Conservation (phyloP, 2,113 vertebrate genomes). For the Microcebus lehilahytsara region DNA sequence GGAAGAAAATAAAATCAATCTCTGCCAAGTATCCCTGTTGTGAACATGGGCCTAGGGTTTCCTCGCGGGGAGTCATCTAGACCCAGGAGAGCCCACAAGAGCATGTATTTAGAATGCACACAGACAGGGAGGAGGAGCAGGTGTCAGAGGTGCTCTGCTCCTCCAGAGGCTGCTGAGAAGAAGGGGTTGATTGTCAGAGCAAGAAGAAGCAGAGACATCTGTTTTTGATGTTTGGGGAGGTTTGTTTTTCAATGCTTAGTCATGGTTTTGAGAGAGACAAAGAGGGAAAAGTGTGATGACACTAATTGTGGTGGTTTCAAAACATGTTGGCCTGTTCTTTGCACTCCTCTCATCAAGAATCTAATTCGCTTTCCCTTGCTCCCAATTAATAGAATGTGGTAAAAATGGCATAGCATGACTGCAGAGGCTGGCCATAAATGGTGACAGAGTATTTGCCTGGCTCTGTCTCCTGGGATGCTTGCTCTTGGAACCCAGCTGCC, state of each 20-base stretch:
- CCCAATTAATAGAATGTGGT: neutral
- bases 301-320: neutral
- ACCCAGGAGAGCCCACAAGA: neutral
- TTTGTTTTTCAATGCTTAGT: neutral
- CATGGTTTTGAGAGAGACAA: neutral
- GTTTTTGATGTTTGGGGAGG: neutral
- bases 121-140: neutral
- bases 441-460: neutral
- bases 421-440: neutral
- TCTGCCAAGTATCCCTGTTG: neutral
- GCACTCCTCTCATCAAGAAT: neutral
- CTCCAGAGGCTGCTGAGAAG: neutral
- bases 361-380: neutral
- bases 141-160: neutral
- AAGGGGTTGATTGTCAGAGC: neutral
- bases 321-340: neutral
- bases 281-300: neutral
- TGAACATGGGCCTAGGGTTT: neutral
- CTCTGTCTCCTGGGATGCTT: neutral
- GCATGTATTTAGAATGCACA: neutral
- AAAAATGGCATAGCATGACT: neutral
- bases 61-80: neutral
- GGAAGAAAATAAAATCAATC: neutral
- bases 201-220: neutral
- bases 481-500: neutral